Percentiles rank a stretch among this genome's conserved stretches.
Conservation (phyloP, 1,140 invertebrate genomes). For the Halyomorpha halys region DNA sequence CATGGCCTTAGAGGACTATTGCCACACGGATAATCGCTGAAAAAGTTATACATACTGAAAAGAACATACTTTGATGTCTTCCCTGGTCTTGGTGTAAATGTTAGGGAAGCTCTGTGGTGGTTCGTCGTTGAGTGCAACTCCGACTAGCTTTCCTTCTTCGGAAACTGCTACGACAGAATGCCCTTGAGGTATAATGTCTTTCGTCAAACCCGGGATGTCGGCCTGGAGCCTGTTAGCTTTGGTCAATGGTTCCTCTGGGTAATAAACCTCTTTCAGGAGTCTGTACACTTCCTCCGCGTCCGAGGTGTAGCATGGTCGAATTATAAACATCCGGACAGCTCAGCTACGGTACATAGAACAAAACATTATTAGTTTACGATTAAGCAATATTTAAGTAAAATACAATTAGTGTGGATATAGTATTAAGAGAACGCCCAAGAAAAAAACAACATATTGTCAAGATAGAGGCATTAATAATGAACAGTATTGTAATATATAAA, state of each 20-base stretch:
- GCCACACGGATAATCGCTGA: too few species aligned
- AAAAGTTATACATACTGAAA: too few species aligned
- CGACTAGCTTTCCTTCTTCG: conserved; percentile 14
- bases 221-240: not conserved
- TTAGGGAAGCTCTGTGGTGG: conserved; percentile 15
- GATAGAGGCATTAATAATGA: too few species aligned
- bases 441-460: too few species aligned
- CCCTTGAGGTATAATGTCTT: conserved; percentile 18
- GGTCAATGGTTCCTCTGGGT: conserved; percentile 19
- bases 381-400: too few species aligned
- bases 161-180: conserved; percentile 13
- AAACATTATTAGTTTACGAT: too few species aligned
- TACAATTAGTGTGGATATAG: too few species aligned
- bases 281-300: conserved; percentile 8
- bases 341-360: too few species aligned
- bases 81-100: conserved; percentile 18
- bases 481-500: too few species aligned
- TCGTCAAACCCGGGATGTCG: not conserved
- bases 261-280: conserved; percentile 7
- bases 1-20: too few species aligned
- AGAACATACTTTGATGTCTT: conserved; percentile 20
- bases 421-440: too few species aligned
- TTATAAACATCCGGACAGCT: conserved; percentile 8
- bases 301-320: not conserved
- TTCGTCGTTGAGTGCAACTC: conserved; percentile 17